A percentile compares a stretch with the other conserved stretches of the same genome.
These are phyloP conservation scores for Panthera tigris DNA, from an alignment of 2,113 vertebrate genomes.

Conservation along the genomic window DNA sequence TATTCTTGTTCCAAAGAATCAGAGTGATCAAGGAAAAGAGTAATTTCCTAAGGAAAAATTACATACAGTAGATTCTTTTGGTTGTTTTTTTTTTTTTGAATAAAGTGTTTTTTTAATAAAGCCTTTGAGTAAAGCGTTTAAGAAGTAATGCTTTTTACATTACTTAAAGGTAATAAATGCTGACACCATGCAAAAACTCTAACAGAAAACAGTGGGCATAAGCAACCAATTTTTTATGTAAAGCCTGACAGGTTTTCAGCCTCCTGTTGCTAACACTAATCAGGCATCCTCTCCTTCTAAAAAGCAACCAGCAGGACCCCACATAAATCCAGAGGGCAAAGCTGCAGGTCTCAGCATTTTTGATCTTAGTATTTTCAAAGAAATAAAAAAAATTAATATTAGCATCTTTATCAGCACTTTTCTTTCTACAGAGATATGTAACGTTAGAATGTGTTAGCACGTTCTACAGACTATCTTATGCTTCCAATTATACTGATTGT, in stretches of 20 bases:
- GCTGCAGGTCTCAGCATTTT: slow-evolving; percentile 64
- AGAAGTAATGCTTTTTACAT: slow-evolving; percentile 75
- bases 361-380: slow-evolving; percentile 11
- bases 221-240: slow-evolving; percentile 67
- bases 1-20: slow-evolving; percentile 71
- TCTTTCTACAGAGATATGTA: background rate
- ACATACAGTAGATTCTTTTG: slow-evolving; percentile 62
- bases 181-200: slow-evolving; percentile 71
- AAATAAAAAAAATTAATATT: slow-evolving; percentile 9
- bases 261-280: slow-evolving; percentile 72
- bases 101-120: background rate
- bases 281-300: slow-evolving; percentile 70
- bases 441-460: background rate
- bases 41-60: slow-evolving; percentile 78
- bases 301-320: slow-evolving; percentile 43
- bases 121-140: slow-evolving; percentile 53
- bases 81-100: slow-evolving; percentile 60
- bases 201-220: slow-evolving; percentile 68
- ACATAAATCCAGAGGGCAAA: slow-evolving; percentile 71
- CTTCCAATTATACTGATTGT: background rate
- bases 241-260: slow-evolving; percentile 68
- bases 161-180: slow-evolving; percentile 76
- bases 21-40: slow-evolving; percentile 69
- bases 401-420: background rate
- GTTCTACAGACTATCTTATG: background rate